Base-by-base conservation (phyloP, 2,888 invertebrate genomes). In the Hirtodrosophila cameraria region DNA sequence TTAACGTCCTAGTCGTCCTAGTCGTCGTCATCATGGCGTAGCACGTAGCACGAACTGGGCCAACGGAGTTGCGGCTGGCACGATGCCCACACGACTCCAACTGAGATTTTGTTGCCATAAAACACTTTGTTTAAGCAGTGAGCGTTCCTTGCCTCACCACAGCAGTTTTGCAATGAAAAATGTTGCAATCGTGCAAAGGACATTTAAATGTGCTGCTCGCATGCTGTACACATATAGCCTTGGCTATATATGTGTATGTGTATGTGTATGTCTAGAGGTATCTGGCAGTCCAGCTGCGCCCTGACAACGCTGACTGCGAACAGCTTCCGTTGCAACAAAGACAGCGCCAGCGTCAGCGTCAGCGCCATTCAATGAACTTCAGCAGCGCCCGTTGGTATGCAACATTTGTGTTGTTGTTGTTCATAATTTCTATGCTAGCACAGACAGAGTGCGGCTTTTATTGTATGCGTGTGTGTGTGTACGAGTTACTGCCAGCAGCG, bases 101-200 rank as follows among this genome's bases (percentile, higher is more conserved):
- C 81, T 73, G 86, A 74, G 85, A 86, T 81, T 86, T 74, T 59
- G 65, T 61, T 64, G 63, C 85, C 65, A 84, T 77, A 86, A 86
- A 86, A 77, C 81, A 71, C 78, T 74, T 71, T 77, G 63, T 49
- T 25, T 41, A 20, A 33, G 33, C 49, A 36, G 38, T 27, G 30
- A 27, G 45, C 31, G n/a, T n/a, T n/a, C 15, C 28, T 20, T 31
- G 11, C 25, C 12, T 8, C 49, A 7, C 15, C 23, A 18, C 42
- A 25, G 23, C 31, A 49, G 67, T 70, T n/a, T 78, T 75, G 75
- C 64, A 46, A 86, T 80, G 79, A 79, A 62, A 80, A 83, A 86
- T 79, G 76, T 62, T 66, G 66, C 86, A 83, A 79, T 86, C 80
- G 84, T 79, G 80, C 66, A 52, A 52, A 68, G 81, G 60, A 68